These are phyloP conservation scores for Vanessa cardui DNA, from an alignment of 2,888 invertebrate species.

Conservation along the genomic window DNA sequence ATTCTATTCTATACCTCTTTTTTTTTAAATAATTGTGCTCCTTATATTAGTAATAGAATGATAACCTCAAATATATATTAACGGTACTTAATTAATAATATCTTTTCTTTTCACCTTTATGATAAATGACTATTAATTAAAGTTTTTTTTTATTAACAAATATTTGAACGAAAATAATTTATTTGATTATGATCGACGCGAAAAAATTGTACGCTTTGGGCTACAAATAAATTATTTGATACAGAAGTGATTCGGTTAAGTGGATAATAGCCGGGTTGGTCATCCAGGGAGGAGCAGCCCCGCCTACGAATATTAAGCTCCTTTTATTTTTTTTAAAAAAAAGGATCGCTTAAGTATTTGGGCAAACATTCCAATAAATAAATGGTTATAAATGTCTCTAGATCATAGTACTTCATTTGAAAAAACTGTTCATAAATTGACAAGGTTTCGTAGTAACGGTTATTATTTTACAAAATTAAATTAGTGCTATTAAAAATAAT, in stretches of 20 bases:
- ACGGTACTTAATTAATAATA: too few species aligned
- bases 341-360: conserved; percentile 33
- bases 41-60: too few species aligned
- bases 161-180: conserved; percentile 14
- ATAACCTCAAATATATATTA: too few species aligned
- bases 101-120: neutral
- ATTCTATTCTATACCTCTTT: too few species aligned
- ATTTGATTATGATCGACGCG: conserved; percentile 22
- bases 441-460: neutral
- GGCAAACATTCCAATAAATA: conserved; percentile 35
- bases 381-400: neutral
- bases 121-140: neutral
- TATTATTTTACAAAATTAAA: too few species aligned
- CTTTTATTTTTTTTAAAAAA: conserved; percentile 48
- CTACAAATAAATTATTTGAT: conserved; percentile 52
- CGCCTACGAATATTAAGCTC: conserved; percentile 64
- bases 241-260: conserved; percentile 80
- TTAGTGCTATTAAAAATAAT: too few species aligned
- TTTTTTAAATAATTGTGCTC: too few species aligned
- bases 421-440: neutral
- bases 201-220: conserved; percentile 28
- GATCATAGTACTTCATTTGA: neutral
- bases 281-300: conserved; percentile 65
- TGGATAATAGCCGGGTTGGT: conserved; percentile 75
- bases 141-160: conserved; percentile 5